Base-by-base conservation (phyloP, 2,888 invertebrate species). In the Adelognathus sp. region DNA sequence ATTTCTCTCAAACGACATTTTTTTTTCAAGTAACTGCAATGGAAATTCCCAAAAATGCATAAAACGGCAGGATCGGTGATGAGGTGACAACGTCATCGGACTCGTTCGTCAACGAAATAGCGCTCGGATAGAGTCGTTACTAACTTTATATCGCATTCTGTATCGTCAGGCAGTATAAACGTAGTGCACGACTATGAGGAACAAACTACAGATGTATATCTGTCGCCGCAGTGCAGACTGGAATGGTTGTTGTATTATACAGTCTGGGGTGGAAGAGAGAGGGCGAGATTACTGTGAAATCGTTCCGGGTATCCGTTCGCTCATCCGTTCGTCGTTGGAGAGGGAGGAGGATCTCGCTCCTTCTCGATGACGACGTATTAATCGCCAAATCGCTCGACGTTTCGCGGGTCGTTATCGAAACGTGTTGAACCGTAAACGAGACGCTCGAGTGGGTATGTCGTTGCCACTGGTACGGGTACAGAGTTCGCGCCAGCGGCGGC, bases 321-420 rank as follows among this genome's bases (percentile, higher is more conserved):
- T 33, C 46, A 36, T 60, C 63, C 46, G 64, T 2, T 21, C 36
- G 21, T 29, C 24, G 36, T 7, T 11, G 33, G 33, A 11, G 33
- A 1, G 36, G 9, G 36, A 9, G 36, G 36, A 9, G 46, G 24
- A n/a, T 11, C 6, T 24, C n/a, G 4, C 21, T 27, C 39, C n/a
- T 14, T 50, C 16, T 54, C 66, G 66, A 76, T 76, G 69, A 56
- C 54, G 41, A 39, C 56, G 67, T 67, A 73, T 67, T 67, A 77
- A 77, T 77, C 77, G 72, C 61, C 63, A 73, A 72, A 73, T 72
- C 31, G 58, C 52, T 70, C 33, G 58, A 52, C 69, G 44, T 69
- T 70, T 73, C 52, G 64, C 73, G 58, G 60, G 41, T 70, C 73
- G 70, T 74, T 78, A 78, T 78, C 73, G 69, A 78, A 70, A 78